A percentile compares a stretch with the other conserved stretches of the same genome.
Evolutionary conservation across 1,140 invertebrate species (phyloP).

Genomic region (Schlechtendalia chinensis): DNA sequence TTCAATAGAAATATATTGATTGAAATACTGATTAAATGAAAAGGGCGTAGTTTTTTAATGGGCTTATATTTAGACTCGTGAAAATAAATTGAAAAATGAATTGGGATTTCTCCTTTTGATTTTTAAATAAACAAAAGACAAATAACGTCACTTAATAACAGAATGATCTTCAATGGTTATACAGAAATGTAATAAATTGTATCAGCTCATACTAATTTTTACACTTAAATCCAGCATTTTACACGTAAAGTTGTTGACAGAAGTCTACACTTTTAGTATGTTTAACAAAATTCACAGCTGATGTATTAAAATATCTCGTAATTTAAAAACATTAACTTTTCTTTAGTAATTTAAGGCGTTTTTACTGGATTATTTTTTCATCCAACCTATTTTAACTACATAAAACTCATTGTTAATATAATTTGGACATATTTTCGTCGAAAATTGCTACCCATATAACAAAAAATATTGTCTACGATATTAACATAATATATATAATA

Average conservation of each 20-base stretch:
- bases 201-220: slow-evolving; percentile 12
- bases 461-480: too few species aligned
- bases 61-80: too few species aligned
- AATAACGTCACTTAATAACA: neutral
- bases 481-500: too few species aligned
- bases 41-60: too few species aligned
- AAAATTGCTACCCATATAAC: too few species aligned
- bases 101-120: too few species aligned
- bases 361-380: slow-evolving; percentile 18
- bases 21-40: too few species aligned
- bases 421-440: too few species aligned
- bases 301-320: slow-evolving; percentile 23
- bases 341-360: neutral
- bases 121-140: neutral
- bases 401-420: neutral
- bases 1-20: too few species aligned
- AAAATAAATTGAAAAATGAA: too few species aligned
- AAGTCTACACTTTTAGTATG: slow-evolving; percentile 15
- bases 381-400: neutral
- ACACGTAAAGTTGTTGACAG: slow-evolving; percentile 32
- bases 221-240: neutral
- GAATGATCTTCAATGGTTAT: neutral
- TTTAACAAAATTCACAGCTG: neutral
- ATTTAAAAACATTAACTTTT: slow-evolving; percentile 9
- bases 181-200: slow-evolving; percentile 1